Base-by-base conservation (phyloP, 2,113 vertebrate genomes). In the Corvus moneduloides region DNA sequence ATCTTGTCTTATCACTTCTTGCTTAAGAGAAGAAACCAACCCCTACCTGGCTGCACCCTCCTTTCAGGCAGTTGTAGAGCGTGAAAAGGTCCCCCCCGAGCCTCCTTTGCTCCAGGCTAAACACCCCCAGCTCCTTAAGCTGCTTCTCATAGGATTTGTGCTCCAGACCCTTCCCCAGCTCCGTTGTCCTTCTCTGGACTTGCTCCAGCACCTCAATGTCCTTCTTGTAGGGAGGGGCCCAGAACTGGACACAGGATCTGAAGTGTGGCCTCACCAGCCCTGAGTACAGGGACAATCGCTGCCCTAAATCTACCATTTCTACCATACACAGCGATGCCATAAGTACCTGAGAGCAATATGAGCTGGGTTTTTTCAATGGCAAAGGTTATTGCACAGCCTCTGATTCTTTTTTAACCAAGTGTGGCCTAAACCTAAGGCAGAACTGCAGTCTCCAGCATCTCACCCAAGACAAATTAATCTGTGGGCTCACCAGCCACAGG, bases 131-230 rank as follows among this genome's bases (percentile, higher is more conserved):
- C 39, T 68, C 28, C 54, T 30, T 68, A 61, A 67, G 16, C 7
- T 0, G 0, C 7, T 46, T 1, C 30, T 83, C 17, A 46, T 0
- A 2, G 2, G 24, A 22, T 10, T 7, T 54, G 20, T 22, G 55
- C n/a, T 68, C 62, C 62, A 68, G 54, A 54, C 16, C 24, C 18
- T 54, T 54, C n/a, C 6, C 48, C 16, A 32, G 62, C 48, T 35
- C 11, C 0, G 0, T 3, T 54, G 7, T 9, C 20, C 44, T 44
- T 58, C 52, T 52, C 69, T 75, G 69, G 28, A 67, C 69, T 1
- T 0, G 0, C 46, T 26, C 24, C 62, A 48, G 46, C 24, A 1
- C 20, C 30, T 41, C 39, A 54, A 1, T 19, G 39, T 75, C 46
- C 9, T 20, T 16, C 18, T 14, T 19, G 24, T 7, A 18, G 20